These are phyloP conservation scores for Lates japonicus DNA, from an alignment of 2,797 vertebrate genomes.

Conservation along the genomic window DNA sequence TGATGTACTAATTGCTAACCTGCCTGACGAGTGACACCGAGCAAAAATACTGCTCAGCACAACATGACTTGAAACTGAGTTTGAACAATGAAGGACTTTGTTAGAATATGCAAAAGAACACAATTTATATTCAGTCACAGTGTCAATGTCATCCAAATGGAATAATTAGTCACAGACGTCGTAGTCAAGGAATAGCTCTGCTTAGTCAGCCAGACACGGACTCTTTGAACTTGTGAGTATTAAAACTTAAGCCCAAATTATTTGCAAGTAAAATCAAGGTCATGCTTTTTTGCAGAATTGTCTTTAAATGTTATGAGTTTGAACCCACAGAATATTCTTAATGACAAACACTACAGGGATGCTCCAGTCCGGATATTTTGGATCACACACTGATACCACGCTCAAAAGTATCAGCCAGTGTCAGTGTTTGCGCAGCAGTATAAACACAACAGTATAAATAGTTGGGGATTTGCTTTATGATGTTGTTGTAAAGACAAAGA, in stretches of 20 bases:
- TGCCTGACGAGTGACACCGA: not conserved
- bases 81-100: constrained; percentile 31
- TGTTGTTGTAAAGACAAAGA: constrained; percentile 14
- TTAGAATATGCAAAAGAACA: constrained; percentile 38
- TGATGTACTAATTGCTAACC: not conserved
- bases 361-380: not conserved
- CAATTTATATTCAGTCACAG: constrained; percentile 46
- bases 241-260: constrained; percentile 43
- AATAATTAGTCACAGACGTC: constrained; percentile 56
- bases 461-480: constrained; percentile 14
- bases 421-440: constrained; percentile 8
- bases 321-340: constrained; percentile 6
- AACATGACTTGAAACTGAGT: constrained; percentile 4
- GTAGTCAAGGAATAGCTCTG: constrained; percentile 36
- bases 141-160: constrained; percentile 45
- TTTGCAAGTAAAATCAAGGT: constrained; percentile 57
- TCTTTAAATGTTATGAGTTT: constrained; percentile 27
- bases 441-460: constrained; percentile 1
- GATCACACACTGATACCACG: not conserved
- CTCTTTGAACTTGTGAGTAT: constrained; percentile 46
- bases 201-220: constrained; percentile 41
- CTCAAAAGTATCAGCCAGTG: not conserved
- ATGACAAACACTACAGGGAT: not conserved
- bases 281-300: constrained; percentile 21
- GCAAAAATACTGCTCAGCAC: not conserved